Conservation (phyloP, 1,140 invertebrate species). For the Diorhabda elongata region DNA sequence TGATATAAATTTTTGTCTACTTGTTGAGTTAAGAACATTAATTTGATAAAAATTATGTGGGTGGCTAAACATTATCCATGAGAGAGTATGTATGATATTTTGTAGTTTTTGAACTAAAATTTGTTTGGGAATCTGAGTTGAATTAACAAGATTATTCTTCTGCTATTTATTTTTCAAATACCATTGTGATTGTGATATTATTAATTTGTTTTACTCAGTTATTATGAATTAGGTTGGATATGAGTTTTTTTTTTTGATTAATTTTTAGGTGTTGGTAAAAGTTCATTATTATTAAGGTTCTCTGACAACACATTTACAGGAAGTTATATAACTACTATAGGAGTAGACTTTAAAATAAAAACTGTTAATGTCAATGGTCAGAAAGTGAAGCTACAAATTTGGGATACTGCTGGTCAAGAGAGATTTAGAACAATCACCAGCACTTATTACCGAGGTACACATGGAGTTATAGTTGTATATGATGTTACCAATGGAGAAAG, state of each 20-base stretch:
- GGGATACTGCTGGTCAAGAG: conserved; percentile 94
- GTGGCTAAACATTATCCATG: too few species aligned
- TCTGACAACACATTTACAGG: conserved; percentile 98
- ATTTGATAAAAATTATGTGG: too few species aligned
- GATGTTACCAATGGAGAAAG: conserved; percentile 98
- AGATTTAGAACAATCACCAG: conserved; percentile 94
- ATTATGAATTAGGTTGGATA: too few species aligned
- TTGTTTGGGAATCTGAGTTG: too few species aligned
- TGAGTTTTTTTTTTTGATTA: not conserved
- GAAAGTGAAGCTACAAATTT: conserved; percentile 97
- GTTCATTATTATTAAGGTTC: conserved; percentile 93
- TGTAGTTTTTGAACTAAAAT: too few species aligned
- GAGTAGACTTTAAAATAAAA: conserved; percentile 99
- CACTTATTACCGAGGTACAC: conserved; percentile 96
- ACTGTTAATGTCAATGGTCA: conserved; percentile 93
- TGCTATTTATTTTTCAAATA: too few species aligned
- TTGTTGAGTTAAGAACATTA: too few species aligned
- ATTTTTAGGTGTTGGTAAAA: conserved; percentile 93
- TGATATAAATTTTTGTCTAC: too few species aligned
- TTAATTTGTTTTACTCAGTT: conserved; percentile 21
- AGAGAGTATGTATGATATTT: too few species aligned
- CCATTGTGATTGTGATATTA: not conserved
- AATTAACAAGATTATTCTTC: too few species aligned
- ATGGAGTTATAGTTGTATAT: conserved; percentile 99
- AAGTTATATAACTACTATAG: conserved; percentile 99